Evolutionary conservation across 2,797 vertebrate genomes (phyloP).

Genomic region (Amblyopsis hoosieri): DNA sequence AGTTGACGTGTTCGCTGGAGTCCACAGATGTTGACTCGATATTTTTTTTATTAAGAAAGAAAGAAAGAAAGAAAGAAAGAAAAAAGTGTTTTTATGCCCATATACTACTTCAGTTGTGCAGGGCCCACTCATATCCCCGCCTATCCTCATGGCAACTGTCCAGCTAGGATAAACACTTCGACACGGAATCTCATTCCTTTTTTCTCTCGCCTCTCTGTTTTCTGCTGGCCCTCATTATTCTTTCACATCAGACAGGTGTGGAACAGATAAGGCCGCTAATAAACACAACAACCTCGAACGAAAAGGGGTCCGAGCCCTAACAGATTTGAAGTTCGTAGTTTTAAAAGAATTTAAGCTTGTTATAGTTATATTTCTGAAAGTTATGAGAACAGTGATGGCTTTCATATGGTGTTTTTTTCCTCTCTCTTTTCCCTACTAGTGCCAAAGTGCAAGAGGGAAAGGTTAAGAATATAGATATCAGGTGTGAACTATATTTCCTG

Average conservation of each 20-base stretch:
- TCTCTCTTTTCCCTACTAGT: conserved; percentile 2
- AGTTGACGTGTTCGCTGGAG: too few species aligned
- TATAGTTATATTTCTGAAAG: conserved; percentile 33
- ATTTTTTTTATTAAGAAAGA: too few species aligned
- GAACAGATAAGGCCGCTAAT: conserved; percentile 32
- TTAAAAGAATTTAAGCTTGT: conserved; percentile 38
- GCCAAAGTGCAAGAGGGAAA: conserved; percentile 22
- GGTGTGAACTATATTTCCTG: conserved; percentile 58
- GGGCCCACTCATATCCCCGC: not conserved
- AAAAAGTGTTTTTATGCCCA: not conserved
- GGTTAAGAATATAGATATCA: conserved; percentile 43
- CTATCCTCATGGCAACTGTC: conserved; percentile 35
- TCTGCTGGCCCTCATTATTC: conserved; percentile 28
- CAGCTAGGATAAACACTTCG: conserved; percentile 24
- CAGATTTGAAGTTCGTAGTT: not conserved
- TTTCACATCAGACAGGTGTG: conserved; percentile 30
- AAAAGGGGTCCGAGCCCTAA: conserved; percentile 26
- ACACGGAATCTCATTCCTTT: conserved; percentile 20
- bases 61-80: not conserved
- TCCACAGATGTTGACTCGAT: too few species aligned
- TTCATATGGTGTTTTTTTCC: conserved; percentile 31
- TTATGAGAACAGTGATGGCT: conserved; percentile 24
- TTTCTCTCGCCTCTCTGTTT: conserved; percentile 18
- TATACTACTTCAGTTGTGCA: too few species aligned
- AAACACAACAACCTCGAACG: conserved; percentile 3